phyloP scores from a whole-genome alignment of 2,797 vertebrate genomes.

The Etheostoma perlongum region DNA sequence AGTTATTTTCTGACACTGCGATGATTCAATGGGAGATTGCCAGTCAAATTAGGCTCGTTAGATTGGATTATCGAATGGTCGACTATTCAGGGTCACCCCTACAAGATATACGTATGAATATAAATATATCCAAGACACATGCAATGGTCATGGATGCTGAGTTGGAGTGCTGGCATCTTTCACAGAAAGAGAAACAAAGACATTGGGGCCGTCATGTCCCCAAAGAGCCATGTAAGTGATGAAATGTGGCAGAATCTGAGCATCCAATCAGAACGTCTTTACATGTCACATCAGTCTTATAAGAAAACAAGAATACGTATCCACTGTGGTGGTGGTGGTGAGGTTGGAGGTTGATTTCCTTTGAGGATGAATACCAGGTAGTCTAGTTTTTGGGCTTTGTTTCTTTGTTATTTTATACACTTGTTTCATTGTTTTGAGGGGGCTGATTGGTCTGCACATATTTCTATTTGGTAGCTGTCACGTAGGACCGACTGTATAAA shows the following conservation, averaged over 20 bases:
- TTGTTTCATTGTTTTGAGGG: not conserved
- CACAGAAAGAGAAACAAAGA: slow-evolving; percentile 17
- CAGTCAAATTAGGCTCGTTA: too few species aligned
- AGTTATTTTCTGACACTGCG: too few species aligned
- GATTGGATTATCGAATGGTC: too few species aligned
- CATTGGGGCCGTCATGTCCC: slow-evolving; percentile 43
- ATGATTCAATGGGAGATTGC: too few species aligned
- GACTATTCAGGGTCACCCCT: too few species aligned
- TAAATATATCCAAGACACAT: too few species aligned
- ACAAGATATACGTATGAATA: too few species aligned
- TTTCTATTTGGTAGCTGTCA: slow-evolving; percentile 57
- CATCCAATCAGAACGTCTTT: slow-evolving; percentile 22
- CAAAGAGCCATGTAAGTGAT: slow-evolving; percentile 20
- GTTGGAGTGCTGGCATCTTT: too few species aligned
- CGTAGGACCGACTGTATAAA: slow-evolving; percentile 18
- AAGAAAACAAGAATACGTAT: slow-evolving; percentile 47
- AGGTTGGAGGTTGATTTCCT: not conserved
- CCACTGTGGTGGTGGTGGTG: not conserved
- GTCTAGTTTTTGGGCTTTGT: too few species aligned
- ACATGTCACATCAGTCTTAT: slow-evolving; percentile 11
- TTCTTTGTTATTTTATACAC: too few species aligned
- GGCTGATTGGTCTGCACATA: slow-evolving; percentile 42
- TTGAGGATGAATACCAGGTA: too few species aligned
- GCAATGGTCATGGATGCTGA: too few species aligned
- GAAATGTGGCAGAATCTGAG: slow-evolving; percentile 20